Evolutionary conservation across 2,888 invertebrate species (phyloP).

Genomic region (Megastigmus dorsalis): DNA sequence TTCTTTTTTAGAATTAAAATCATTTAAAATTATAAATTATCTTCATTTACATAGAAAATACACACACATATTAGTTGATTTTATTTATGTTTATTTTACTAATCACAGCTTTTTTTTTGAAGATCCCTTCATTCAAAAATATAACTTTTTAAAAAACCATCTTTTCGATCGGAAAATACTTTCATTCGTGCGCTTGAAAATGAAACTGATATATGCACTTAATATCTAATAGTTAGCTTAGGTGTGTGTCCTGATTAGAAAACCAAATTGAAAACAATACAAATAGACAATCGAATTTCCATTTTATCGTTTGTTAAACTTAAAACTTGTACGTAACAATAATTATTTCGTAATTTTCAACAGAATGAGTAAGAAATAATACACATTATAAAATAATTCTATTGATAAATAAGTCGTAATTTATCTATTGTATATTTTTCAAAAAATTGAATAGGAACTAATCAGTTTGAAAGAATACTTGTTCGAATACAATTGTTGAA

Average conservation of each 20-base stretch:
- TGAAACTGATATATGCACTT: conserved; percentile 48
- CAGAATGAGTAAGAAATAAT: conserved; percentile 2
- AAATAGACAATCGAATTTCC: conserved; percentile 20
- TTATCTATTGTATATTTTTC: conserved; percentile 15
- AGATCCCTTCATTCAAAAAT: conserved; percentile 19
- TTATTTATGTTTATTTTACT: conserved; percentile 6
- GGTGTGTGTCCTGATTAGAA: conserved; percentile 41
- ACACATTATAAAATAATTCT: conserved; percentile 20
- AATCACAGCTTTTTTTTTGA: conserved; percentile 21
- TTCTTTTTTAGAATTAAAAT: conserved; percentile 7
- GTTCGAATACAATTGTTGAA: conserved; percentile 36
- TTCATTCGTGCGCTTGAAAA: conserved; percentile 41
- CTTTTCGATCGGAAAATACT: conserved; percentile 15
- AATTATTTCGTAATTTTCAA: conserved; percentile 16
- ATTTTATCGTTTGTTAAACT: neutral
- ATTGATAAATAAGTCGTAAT: neutral
- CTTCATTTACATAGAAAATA: conserved; percentile 1
- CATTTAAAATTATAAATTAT: neutral
- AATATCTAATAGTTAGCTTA: conserved; percentile 43
- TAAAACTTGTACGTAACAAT: neutral
- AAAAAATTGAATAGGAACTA: conserved; percentile 22
- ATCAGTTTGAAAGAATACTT: conserved; percentile 37
- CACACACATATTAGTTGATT: neutral
- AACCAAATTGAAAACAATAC: conserved; percentile 50
- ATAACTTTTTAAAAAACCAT: conserved; percentile 10